Conservation (phyloP, 2,888 invertebrate genomes). For the Nemapogon koenigi region DNA sequence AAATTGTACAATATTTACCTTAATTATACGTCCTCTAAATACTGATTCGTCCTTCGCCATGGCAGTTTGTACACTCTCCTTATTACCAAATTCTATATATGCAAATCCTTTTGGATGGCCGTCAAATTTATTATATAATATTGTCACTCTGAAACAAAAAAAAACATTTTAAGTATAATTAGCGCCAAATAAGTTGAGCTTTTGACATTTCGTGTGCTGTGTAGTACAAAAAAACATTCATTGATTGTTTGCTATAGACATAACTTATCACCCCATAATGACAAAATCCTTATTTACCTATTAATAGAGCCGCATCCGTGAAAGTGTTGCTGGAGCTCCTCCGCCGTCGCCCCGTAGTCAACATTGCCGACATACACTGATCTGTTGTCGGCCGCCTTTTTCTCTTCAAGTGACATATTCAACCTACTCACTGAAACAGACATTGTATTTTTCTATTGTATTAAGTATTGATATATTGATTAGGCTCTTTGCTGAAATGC, state of each 20-base stretch:
- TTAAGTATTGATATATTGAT: too few species aligned
- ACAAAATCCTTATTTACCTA: too few species aligned
- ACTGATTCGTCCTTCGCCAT: conserved; percentile 98
- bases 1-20: conserved; percentile 76
- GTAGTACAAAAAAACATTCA: too few species aligned
- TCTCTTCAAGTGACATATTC: conserved; percentile 93
- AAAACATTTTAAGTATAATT: too few species aligned
- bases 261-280: too few species aligned
- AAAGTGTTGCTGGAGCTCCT: conserved; percentile 97
- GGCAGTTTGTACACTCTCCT: conserved; percentile 96
- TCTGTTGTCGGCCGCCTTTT: conserved; percentile 95
- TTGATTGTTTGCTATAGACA: too few species aligned
- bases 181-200: too few species aligned
- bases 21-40: conserved; percentile 97
- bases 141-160: conserved; percentile 83
- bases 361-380: conserved; percentile 97
- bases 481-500: too few species aligned
- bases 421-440: conserved; percentile 72
- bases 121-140: conserved; percentile 98
- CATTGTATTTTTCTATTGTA: too few species aligned
- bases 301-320: conserved; percentile 99
- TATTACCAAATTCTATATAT: conserved; percentile 98
- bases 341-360: conserved; percentile 98
- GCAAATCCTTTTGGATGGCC: conserved; percentile 99
- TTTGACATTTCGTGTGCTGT: too few species aligned